These are phyloP conservation scores for Macrosoma leucophasiata DNA, from an alignment of 2,888 invertebrate species.

Conservation along the genomic window DNA sequence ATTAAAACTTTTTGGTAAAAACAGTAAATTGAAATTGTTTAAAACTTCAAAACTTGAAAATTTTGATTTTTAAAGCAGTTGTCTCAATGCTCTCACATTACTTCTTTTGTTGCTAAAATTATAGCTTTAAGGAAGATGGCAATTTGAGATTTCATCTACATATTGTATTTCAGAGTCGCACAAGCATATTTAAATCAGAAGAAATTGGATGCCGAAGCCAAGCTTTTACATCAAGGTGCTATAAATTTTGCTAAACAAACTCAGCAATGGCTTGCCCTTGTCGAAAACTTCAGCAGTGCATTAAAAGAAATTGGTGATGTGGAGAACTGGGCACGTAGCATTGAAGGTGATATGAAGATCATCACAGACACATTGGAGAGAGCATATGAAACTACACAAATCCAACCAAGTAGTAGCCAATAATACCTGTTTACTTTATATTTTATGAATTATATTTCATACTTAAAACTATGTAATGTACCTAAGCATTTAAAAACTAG, in stretches of 20 bases:
- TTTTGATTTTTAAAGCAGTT: too few relatives aligned
- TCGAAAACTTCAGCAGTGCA: slow-evolving; percentile 90
- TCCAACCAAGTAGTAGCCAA: slow-evolving; percentile 41
- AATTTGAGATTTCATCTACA: too few relatives aligned
- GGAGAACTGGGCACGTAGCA: slow-evolving; percentile 98
- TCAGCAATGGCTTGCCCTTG: slow-evolving; percentile 95
- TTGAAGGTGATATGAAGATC: slow-evolving; percentile 96
- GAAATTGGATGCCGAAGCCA: slow-evolving; percentile 97
- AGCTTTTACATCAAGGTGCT: slow-evolving; percentile 94
- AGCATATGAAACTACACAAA: slow-evolving; percentile 87
- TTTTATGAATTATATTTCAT: too few relatives aligned
- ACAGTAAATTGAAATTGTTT: too few relatives aligned
- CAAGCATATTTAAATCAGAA: slow-evolving; percentile 99
- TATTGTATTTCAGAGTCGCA: slow-evolving; percentile 83
- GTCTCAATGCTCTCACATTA: too few relatives aligned
- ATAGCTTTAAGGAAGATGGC: too few relatives aligned
- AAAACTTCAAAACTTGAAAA: too few relatives aligned
- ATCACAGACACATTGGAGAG: slow-evolving; percentile 94
- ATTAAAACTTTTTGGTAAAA: too few relatives aligned
- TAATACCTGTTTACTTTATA: too few relatives aligned
- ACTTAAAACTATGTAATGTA: too few relatives aligned
- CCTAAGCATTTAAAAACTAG: too few relatives aligned
- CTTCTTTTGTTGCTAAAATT: too few relatives aligned
- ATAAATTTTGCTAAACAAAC: slow-evolving; percentile 97
- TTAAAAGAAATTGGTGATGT: slow-evolving; percentile 98